phyloP scores from a whole-genome alignment of 1,140 invertebrate genomes.

The Drosophila sucinea region DNA sequence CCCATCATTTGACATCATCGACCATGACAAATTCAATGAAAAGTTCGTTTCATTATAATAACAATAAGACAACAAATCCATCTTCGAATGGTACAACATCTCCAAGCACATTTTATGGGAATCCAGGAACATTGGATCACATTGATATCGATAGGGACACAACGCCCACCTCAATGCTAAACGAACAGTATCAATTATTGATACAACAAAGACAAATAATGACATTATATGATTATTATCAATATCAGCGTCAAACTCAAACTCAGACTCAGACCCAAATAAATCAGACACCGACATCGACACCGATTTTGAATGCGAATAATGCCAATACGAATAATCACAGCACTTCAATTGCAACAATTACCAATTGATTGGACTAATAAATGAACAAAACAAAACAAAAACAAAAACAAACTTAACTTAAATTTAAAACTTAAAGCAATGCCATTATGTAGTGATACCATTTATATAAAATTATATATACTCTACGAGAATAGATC shows the following conservation, averaged over 20 bases:
- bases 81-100: conserved; percentile 4
- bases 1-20: background rate
- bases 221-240: conserved; percentile 78
- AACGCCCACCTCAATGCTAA: conserved; percentile 16
- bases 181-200: conserved; percentile 63
- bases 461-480: conserved; percentile 42
- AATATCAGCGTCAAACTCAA: conserved; percentile 52
- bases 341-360: conserved; percentile 48
- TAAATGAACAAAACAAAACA: conserved; percentile 21
- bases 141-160: conserved; percentile 11
- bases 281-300: background rate
- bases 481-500: conserved; percentile 2
- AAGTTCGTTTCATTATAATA: background rate
- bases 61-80: conserved; percentile 1
- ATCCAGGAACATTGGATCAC: background rate
- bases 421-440: conserved; percentile 62
- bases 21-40: conserved; percentile 12
- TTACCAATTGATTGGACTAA: conserved; percentile 49
- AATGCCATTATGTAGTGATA: conserved; percentile 82
- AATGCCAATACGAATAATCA: conserved; percentile 7
- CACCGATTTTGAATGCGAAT: conserved; percentile 1
- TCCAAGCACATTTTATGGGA: background rate
- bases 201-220: conserved; percentile 75
- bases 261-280: no score
- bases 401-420: conserved; percentile 27